Conservation (phyloP, 2,797 vertebrate genomes). For the Lacerta viridis region DNA sequence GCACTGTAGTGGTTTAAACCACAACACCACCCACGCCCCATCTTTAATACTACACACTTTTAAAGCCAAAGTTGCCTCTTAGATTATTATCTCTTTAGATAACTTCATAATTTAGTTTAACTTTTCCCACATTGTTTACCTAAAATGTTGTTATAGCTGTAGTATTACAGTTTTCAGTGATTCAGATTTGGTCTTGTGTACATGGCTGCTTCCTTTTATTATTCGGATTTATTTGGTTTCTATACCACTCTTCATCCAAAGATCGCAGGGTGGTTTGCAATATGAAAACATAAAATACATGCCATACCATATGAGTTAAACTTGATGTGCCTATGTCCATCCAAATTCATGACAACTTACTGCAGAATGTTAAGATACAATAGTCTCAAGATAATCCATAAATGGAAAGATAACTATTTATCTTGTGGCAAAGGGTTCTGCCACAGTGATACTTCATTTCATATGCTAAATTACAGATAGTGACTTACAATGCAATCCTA, state of each 20-base stretch:
- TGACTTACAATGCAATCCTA: not conserved
- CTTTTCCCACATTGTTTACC: not conserved
- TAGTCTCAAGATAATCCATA: not conserved
- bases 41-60: not conserved
- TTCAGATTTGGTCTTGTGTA: not conserved
- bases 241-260: too few species aligned
- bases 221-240: too few species aligned
- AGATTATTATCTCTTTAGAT: not conserved
- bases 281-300: too few species aligned
- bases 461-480: not conserved
- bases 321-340: not conserved
- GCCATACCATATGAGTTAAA: not conserved
- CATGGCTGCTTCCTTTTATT: not conserved
- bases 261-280: too few species aligned
- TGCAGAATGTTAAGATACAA: not conserved
- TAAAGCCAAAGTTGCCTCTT: not conserved
- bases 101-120: not conserved
- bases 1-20: too few species aligned
- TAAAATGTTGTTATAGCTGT: not conserved
- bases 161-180: not conserved
- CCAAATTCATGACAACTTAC: not conserved
- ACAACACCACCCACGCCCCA: too few species aligned
- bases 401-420: not conserved
- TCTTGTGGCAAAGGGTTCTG: accelerated
- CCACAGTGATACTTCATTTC: not conserved